Conservation (phyloP, 2,888 invertebrate species). For the Heliothis peltigera region DNA sequence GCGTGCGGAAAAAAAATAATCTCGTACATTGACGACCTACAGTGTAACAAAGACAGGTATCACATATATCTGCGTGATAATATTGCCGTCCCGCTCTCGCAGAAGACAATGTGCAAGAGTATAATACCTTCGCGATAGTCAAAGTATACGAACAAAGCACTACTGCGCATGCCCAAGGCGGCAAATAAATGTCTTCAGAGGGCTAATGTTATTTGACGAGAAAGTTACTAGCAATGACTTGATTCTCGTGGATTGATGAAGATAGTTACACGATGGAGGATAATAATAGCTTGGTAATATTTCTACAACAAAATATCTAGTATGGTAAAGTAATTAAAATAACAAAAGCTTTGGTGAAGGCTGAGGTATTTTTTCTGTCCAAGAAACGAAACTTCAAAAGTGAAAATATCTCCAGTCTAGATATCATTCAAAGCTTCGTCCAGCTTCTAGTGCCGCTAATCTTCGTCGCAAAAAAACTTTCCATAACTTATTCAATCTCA, state of each 20-base stretch:
- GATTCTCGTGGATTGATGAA: neutral
- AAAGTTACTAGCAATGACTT: too few relatives aligned
- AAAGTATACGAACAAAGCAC: too few relatives aligned
- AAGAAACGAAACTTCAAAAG: conserved; percentile 24
- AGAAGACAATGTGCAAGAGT: too few relatives aligned
- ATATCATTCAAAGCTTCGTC: conserved; percentile 34
- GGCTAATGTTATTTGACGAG: too few relatives aligned
- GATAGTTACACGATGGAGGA: neutral
- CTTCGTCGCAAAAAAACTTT: neutral
- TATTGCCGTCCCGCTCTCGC: too few relatives aligned
- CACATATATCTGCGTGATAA: too few relatives aligned
- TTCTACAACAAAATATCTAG: conserved; percentile 6
- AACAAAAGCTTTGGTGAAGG: neutral
- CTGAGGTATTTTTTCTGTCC: conserved; percentile 5
- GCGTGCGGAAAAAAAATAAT: too few relatives aligned
- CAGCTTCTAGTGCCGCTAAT: conserved; percentile 27
- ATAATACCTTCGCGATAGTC: too few relatives aligned
- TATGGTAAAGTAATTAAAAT: neutral
- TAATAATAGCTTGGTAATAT: neutral
- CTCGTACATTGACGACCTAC: too few relatives aligned
- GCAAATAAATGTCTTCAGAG: too few relatives aligned
- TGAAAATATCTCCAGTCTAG: conserved; percentile 41
- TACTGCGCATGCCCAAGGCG: too few relatives aligned
- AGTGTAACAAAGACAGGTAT: too few relatives aligned
- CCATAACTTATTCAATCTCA: neutral